Evolutionary conservation across 2,888 invertebrate species (phyloP).

Genomic region (Chelonus formosanus): DNA sequence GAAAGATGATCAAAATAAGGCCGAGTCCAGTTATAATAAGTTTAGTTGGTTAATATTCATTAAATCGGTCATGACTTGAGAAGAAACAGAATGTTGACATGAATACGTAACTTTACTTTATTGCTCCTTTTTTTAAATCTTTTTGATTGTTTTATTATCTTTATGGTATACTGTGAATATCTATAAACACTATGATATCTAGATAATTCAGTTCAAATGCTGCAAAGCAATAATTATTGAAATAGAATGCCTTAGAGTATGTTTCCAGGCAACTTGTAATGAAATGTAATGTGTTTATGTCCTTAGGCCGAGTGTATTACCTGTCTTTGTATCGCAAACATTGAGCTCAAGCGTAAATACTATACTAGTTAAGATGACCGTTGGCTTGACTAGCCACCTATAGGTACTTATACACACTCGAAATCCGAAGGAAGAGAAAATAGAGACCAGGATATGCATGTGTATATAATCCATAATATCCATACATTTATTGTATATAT

Average conservation of each 20-base stretch:
- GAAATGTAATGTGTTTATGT: slow-evolving; percentile 50
- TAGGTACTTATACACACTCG: too few relatives aligned
- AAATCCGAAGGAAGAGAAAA: background rate
- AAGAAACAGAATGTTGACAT: too few relatives aligned
- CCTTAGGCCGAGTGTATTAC: slow-evolving; percentile 46
- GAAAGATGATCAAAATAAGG: too few relatives aligned
- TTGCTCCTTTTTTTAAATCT: too few relatives aligned
- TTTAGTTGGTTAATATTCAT: too few relatives aligned
- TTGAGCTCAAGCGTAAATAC: slow-evolving; percentile 46
- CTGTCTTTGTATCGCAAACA: slow-evolving; percentile 51
- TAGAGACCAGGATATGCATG: slow-evolving; percentile 10
- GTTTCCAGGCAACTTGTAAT: slow-evolving; percentile 52
- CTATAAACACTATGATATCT: slow-evolving; percentile 11
- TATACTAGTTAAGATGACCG: slow-evolving; percentile 28
- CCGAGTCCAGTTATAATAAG: too few relatives aligned
- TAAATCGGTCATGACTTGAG: too few relatives aligned
- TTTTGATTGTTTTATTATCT: too few relatives aligned
- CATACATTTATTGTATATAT: background rate
- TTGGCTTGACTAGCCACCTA: background rate
- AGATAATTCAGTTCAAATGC: background rate
- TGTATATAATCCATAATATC: background rate
- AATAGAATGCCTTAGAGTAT: slow-evolving; percentile 35
- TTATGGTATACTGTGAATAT: background rate
- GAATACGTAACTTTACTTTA: too few relatives aligned
- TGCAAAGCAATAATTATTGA: background rate